Evolutionary conservation across 1,140 invertebrate species (phyloP), one percentile per base, ranked within the genome.

Genomic region (Sitophilus oryzae): DNA sequence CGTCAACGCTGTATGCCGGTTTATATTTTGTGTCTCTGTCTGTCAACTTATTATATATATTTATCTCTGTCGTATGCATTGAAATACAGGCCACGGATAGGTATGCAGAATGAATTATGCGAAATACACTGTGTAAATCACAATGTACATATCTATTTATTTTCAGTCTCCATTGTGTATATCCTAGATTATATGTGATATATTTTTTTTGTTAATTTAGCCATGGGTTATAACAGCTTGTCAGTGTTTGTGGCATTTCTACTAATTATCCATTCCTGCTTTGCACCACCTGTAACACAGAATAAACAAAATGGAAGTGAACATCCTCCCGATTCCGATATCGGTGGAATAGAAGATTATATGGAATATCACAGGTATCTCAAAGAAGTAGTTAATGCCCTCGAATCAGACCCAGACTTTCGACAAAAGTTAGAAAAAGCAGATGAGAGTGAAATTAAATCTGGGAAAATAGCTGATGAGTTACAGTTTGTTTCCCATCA

Each of bases 381-480:
- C 15, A 82, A 83, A 61, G 88, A 96, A 75, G 89, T 96, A 0
- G 85, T 94, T 0, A 78, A 89, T 64, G 81, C 84, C 0, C 70
- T 95, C 5, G 91, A 94, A 75, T 85, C 81, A 59, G 91, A 96
- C 74, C 80, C 82, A 1, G 81, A 86, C 6, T 95, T 96, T 65
- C 80, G 83, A 18, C 76, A 83, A 44, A 89, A 91, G 67, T 71
- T 95, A 19, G 84, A 92, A 66, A 86, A 86, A 64, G 88, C 89
- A 3, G 75, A 84, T 18, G 82, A 88, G 69, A 81, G 79, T 1
- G 88, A 93, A 70, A 89, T 93, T 55, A 76, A 81, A 60, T 86
- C 79, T 66, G 94, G 93, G 2, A 89, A 91, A 71, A 94, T 98
- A 59, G 91, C 95, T 0, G 77, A 86, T 47, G 87, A 97, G 64